Base-by-base conservation (phyloP, 2,797 vertebrate species). In the Hoplostethus mediterraneus region DNA sequence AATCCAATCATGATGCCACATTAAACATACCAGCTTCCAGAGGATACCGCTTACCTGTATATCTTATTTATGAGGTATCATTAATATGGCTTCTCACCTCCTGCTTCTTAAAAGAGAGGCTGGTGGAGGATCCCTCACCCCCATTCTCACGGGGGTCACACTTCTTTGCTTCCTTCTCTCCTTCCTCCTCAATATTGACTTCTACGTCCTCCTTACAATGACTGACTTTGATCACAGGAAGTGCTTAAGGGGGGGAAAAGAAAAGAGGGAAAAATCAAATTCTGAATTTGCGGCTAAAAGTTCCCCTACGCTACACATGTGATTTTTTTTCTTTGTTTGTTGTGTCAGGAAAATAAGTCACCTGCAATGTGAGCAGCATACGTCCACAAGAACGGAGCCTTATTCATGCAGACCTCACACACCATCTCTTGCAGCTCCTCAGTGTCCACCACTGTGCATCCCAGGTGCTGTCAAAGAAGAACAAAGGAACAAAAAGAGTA, bases 371-470 rank as follows among this genome's bases (percentile, higher is more conserved):
- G 93, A 0, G 93, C 83, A 0, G 95, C 95, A 0, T 99, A 99
- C 2, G 93, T 95, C 98, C 97, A 97, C 0, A 99, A 81, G 87
- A 97, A 97, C 38, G 95, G 93, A 73, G 95, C 96, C 67, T 55
- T 96, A 44, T 95, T 94, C 97, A 98, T 99, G 79, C 98, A 99
- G 74, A 87, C 85, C 69, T 95, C 96, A 73, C 98, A 99, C 0
- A 97, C 95, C 98, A 99, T 98, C 89, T 99, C 98, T 33, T 96
- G 95, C 84, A 97, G 95, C 77, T 97, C 98, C 53, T 96, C 95
- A 0, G 95, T 95, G 55, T 98, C 97, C 2, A 86, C 94, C 0
- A 94, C 84, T 9, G 88, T 7, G 67, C 93, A 95, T 36, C 96
- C 96, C 33, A 99, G 94, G 77, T 99, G 98, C 98, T 99, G 70